Evolutionary conservation across 2,113 vertebrate species (phyloP).

Genomic region (Holacanthus passer): DNA sequence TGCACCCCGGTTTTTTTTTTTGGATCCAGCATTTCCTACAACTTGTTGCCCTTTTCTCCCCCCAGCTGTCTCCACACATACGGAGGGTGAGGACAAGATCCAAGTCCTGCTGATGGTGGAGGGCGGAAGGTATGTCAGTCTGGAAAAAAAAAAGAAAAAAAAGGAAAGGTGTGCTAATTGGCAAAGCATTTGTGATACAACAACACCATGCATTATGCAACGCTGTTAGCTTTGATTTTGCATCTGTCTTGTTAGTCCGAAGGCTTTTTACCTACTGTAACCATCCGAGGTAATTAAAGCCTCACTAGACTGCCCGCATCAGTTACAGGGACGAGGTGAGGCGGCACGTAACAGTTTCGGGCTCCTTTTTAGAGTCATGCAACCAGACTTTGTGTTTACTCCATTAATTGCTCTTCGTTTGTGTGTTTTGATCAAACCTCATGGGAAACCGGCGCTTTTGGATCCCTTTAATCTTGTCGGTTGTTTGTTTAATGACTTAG

Average conservation of each 20-base stretch:
- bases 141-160: slow-evolving; percentile 8
- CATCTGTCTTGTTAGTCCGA: slow-evolving; percentile 67
- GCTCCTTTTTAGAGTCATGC: slow-evolving; percentile 21
- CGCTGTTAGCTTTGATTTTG: slow-evolving; percentile 35
- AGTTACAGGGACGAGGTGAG: slow-evolving; percentile 36
- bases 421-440: slow-evolving; percentile 60
- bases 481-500: slow-evolving; percentile 53
- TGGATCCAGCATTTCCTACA: neutral
- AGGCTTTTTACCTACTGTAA: slow-evolving; percentile 59
- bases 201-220: slow-evolving; percentile 47
- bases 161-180: slow-evolving; percentile 49
- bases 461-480: slow-evolving; percentile 63
- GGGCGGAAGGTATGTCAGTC: slow-evolving; percentile 89
- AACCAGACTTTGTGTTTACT: slow-evolving; percentile 49
- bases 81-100: slow-evolving; percentile 92
- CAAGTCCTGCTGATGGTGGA: slow-evolving; percentile 94
- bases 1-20: neutral
- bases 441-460: slow-evolving; percentile 34
- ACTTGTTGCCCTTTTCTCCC: slow-evolving; percentile 20
- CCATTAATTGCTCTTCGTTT: slow-evolving; percentile 66
- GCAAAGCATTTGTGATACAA: slow-evolving; percentile 21
- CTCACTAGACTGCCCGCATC: slow-evolving; percentile 15
- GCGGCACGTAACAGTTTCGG: slow-evolving; percentile 11
- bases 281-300: slow-evolving; percentile 62
- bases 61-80: slow-evolving; percentile 89